A percentile compares a stretch with the other conserved stretches of the same genome.
phyloP scores from a whole-genome alignment of 2,113 vertebrate species.

The Phaethornis superciliosus region DNA sequence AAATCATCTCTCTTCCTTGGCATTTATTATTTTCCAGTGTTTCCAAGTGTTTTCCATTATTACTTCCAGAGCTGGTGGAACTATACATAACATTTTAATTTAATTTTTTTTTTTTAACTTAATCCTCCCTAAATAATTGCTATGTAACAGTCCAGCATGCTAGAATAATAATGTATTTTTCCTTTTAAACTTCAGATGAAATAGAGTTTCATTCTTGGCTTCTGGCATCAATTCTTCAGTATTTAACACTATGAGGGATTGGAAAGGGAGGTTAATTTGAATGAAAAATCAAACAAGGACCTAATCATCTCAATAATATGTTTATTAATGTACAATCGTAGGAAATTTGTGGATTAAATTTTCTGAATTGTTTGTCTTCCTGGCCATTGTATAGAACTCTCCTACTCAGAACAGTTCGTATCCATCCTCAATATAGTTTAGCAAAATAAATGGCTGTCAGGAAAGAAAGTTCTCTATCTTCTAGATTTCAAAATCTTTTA shows the following conservation, averaged over 20 bases:
- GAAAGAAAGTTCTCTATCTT: neutral
- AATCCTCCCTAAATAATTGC: neutral
- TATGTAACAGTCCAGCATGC: neutral
- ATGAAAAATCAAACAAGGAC: neutral
- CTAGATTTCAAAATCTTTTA: neutral
- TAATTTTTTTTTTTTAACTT: neutral
- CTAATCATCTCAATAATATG: neutral
- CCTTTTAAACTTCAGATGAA: neutral
- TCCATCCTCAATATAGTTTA: neutral
- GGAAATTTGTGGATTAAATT: neutral
- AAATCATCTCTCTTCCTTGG: neutral
- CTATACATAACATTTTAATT: neutral
- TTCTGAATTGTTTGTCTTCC: neutral
- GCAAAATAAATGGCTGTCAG: neutral
- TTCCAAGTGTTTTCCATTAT: too few relatives aligned
- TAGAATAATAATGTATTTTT: neutral
- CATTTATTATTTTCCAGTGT: neutral
- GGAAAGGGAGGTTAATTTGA: neutral
- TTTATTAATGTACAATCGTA: neutral
- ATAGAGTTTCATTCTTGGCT: neutral
- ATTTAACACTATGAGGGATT: neutral
- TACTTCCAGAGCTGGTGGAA: neutral
- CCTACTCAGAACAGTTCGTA: neutral
- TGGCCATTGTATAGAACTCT: neutral
- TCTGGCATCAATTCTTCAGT: neutral